Percentiles rank a stretch among this genome's conserved stretches.
Conservation (phyloP, 2,113 vertebrate genomes). For the Lichenostomus cassidix region DNA sequence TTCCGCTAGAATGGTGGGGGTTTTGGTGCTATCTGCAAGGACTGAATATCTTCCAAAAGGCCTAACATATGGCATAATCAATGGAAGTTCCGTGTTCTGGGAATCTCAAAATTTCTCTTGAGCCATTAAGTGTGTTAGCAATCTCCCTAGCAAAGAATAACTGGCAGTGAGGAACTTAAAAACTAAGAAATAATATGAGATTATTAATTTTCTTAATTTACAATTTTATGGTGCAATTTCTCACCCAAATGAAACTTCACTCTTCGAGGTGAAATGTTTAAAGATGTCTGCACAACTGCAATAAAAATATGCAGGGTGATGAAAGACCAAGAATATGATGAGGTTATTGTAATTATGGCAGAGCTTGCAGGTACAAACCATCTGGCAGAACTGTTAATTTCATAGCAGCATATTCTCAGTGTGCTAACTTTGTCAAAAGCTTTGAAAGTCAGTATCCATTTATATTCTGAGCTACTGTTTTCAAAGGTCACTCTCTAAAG, state of each 20-base stretch:
- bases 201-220: conserved; percentile 53
- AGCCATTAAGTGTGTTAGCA: neutral
- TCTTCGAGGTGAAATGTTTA: conserved; percentile 50
- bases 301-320: conserved; percentile 62
- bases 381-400: conserved; percentile 65
- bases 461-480: conserved; percentile 45
- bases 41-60: neutral
- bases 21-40: neutral
- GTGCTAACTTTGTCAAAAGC: conserved; percentile 48
- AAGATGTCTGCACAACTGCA: conserved; percentile 50
- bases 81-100: neutral
- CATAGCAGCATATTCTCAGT: conserved; percentile 27
- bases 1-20: neutral
- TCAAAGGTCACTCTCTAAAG: conserved; percentile 63
- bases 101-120: neutral
- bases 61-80: neutral
- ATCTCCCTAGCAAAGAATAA: neutral
- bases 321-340: conserved; percentile 57
- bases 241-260: conserved; percentile 12
- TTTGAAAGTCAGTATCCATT: conserved; percentile 57
- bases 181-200: conserved; percentile 9
- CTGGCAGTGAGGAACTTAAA: neutral
- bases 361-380: conserved; percentile 64
- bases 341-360: conserved; percentile 63
- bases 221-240: conserved; percentile 28